These are phyloP conservation scores for Nematolebias whitei DNA, from an alignment of 2,113 vertebrate species.

Conservation along the genomic window DNA sequence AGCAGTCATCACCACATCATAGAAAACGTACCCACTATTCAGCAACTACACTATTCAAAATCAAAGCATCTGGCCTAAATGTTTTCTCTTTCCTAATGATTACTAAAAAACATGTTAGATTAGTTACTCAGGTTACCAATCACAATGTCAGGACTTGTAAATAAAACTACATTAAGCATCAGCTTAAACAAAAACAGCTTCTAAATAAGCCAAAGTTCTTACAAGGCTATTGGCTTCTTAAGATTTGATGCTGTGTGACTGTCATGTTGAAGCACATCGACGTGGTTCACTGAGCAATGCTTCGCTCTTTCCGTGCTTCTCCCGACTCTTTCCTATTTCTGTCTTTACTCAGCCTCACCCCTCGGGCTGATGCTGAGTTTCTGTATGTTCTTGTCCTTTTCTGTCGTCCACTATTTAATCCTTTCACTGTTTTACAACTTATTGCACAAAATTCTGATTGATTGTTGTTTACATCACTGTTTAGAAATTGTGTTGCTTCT, in stretches of 20 bases:
- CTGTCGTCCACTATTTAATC: slow-evolving; percentile 9
- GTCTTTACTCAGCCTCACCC: slow-evolving; percentile 30
- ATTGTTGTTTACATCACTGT: not conserved
- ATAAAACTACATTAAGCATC: not conserved
- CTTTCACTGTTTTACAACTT: not conserved
- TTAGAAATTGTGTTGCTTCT: slow-evolving; percentile 5
- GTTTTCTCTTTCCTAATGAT: slow-evolving; percentile 18
- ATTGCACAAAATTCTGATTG: not conserved
- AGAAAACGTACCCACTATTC: slow-evolving; percentile 11
- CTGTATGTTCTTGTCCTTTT: slow-evolving; percentile 26
- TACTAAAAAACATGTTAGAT: not conserved
- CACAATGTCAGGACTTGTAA: too few relatives aligned
- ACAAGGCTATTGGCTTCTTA: slow-evolving; percentile 24
- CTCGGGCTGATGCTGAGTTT: slow-evolving; percentile 35
- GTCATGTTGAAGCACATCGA: slow-evolving; percentile 43
- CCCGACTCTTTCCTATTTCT: slow-evolving; percentile 34
- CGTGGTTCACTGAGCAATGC: slow-evolving; percentile 58
- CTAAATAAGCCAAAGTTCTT: slow-evolving; percentile 27
- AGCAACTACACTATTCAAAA: slow-evolving; percentile 8
- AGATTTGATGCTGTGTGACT: slow-evolving; percentile 53
- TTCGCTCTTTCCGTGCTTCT: slow-evolving; percentile 25
- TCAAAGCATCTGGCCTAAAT: not conserved
- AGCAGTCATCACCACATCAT: slow-evolving; percentile 18
- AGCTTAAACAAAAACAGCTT: not conserved
- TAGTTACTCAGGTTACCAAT: not conserved